These are phyloP conservation scores for Xerus rutilus DNA, from an alignment of 2,797 vertebrate species.

Conservation along the genomic window DNA sequence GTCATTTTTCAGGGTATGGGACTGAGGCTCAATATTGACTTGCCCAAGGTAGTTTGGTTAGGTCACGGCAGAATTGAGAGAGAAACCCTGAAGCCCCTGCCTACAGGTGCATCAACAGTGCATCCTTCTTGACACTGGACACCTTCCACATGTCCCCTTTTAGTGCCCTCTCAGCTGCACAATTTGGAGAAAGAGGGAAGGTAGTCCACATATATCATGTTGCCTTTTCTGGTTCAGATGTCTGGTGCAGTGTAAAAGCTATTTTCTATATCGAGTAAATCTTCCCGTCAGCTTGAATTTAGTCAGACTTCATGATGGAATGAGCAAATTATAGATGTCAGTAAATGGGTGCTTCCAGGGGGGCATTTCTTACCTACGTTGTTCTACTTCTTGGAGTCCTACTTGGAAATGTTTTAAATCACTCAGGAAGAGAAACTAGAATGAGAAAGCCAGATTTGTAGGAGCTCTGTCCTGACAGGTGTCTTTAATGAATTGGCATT, in stretches of 20 bases:
- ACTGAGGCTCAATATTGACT: background rate
- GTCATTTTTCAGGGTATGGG: background rate
- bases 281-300: slow-evolving; percentile 66
- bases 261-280: slow-evolving; percentile 67
- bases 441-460: background rate
- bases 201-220: background rate
- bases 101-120: background rate
- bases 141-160: background rate
- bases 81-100: background rate
- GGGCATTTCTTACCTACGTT: background rate
- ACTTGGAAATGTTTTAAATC: slow-evolving; percentile 46
- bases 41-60: background rate
- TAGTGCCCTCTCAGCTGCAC: background rate
- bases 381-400: slow-evolving; percentile 34
- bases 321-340: slow-evolving; percentile 67
- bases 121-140: background rate
- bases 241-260: slow-evolving; percentile 51
- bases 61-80: background rate
- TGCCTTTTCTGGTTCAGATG: slow-evolving; percentile 61
- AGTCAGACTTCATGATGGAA: slow-evolving; percentile 35
- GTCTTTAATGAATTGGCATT: background rate
- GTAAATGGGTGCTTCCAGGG: background rate
- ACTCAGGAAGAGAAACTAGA: slow-evolving; percentile 40
- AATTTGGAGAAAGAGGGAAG: background rate
- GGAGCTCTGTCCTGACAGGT: background rate